Conservation (phyloP, 1,140 invertebrate genomes). For the Trichonephila clavipes region DNA sequence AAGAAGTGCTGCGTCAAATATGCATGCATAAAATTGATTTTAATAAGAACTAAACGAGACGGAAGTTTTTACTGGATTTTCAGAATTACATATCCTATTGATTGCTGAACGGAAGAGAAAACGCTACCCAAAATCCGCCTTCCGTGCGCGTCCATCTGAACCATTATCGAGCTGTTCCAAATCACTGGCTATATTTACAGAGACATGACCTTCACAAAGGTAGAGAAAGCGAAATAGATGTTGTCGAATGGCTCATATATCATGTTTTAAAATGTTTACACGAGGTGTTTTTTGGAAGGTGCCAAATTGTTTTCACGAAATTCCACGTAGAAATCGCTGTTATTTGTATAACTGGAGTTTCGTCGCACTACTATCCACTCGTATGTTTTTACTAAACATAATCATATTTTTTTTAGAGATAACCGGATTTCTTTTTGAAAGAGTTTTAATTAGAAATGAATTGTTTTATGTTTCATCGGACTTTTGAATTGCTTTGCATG, state of each 20-base stretch:
- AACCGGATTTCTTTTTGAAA: too few species aligned
- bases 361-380: too few species aligned
- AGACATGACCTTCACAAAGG: conserved; percentile 23
- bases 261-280: conserved; percentile 2
- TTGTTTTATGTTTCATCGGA: too few species aligned
- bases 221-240: background rate
- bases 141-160: background rate
- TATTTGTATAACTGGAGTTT: too few species aligned
- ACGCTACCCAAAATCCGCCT: background rate
- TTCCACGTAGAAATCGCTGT: too few species aligned
- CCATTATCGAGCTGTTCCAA: conserved; percentile 37
- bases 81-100: background rate
- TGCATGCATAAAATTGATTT: too few species aligned
- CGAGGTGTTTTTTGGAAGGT: background rate
- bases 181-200: conserved; percentile 20
- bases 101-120: conserved; percentile 21
- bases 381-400: too few species aligned
- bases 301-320: too few species aligned
- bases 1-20: too few species aligned
- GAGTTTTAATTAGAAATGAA: too few species aligned
- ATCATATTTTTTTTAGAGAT: too few species aligned
- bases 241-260: background rate
- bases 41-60: background rate
- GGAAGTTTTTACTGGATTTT: conserved; percentile 7
- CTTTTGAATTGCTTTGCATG: too few species aligned